phyloP scores from a whole-genome alignment of 2,797 vertebrate genomes.

The Potorous gilbertii region DNA sequence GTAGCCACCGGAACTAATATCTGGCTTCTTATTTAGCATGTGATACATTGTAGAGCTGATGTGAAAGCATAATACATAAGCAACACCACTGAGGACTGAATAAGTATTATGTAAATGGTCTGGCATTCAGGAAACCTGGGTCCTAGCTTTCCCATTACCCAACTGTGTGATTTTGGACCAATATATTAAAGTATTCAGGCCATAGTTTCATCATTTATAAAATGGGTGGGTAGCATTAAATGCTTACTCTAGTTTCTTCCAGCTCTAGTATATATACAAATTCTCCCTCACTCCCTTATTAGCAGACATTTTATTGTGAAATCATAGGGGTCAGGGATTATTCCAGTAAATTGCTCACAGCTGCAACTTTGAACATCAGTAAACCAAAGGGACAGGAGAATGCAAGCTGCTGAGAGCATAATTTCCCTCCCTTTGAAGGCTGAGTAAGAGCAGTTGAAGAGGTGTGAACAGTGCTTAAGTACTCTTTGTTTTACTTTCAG shows the following conservation, averaged over 20 bases:
- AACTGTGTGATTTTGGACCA: not conserved
- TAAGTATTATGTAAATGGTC: not conserved
- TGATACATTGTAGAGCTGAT: not conserved
- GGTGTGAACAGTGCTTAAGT: not conserved
- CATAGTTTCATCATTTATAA: not conserved
- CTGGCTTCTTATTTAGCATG: not conserved
- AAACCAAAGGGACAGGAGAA: not conserved
- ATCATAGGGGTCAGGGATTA: not conserved
- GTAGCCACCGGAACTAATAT: not conserved
- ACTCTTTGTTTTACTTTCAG: not conserved
- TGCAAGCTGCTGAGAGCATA: not conserved
- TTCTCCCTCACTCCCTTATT: not conserved
- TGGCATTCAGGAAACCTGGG: not conserved
- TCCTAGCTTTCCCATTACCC: not conserved
- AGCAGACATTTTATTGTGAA: not conserved
- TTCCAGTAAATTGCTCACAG: not conserved
- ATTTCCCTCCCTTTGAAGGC: not conserved
- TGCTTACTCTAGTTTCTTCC: not conserved
- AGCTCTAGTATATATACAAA: not conserved
- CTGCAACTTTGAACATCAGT: not conserved
- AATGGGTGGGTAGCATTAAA: not conserved
- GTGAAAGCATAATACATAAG: not conserved
- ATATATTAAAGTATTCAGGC: not conserved
- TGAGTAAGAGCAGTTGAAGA: not conserved
- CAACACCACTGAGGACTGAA: not conserved